phyloP scores from a whole-genome alignment of 2,113 vertebrate species.

The western clawed frog (Xenopus tropicalis) region UCB_Xtro_10.0 CM004447.2:14387501-14388000 shows the following conservation, averaged over 20 bases:
- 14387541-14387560: slow-evolving; percentile 72
- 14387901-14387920: too few species aligned
- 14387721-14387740: slow-evolving; percentile 53
- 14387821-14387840: too few species aligned
- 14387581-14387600: slow-evolving; percentile 65
- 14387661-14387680: slow-evolving; percentile 34
- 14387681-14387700: slow-evolving; percentile 60
- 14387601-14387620: slow-evolving; percentile 68
- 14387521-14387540: slow-evolving; percentile 67
- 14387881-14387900: too few species aligned
- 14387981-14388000: too few species aligned
- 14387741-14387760: slow-evolving; percentile 29
- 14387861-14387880: too few species aligned
- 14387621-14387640: slow-evolving; percentile 58
- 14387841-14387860: too few species aligned
- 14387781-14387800: slow-evolving; percentile 54
- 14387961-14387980: too few species aligned
- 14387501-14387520: not conserved
- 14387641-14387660: slow-evolving; percentile 39
- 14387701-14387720: slow-evolving; percentile 29
- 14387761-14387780: slow-evolving; percentile 55
- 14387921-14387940: too few species aligned
- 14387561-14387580: slow-evolving; percentile 73
- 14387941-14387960: too few species aligned
- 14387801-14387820: slow-evolving; percentile 31